These are phyloP conservation scores for Maconellicoccus hirsutus DNA, from an alignment of 1,140 invertebrate species.

Conservation along the genomic window DNA sequence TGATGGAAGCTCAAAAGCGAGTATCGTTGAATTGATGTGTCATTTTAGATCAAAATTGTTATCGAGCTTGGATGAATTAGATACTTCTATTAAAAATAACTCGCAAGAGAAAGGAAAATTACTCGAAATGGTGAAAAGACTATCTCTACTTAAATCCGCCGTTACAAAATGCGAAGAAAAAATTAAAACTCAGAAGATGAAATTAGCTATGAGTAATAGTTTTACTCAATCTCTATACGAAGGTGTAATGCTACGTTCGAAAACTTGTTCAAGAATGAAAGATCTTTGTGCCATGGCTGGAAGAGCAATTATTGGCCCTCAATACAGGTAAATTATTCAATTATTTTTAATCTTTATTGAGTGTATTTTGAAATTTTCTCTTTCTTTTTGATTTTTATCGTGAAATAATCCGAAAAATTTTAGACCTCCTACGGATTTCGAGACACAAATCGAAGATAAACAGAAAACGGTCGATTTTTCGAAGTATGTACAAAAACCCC, in stretches of 20 bases:
- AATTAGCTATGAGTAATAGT: not conserved
- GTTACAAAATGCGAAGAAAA: not conserved
- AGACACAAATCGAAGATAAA: not conserved
- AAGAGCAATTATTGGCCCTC: not conserved
- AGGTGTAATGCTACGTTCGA: not conserved
- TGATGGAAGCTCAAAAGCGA: not conserved
- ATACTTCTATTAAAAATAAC: not conserved
- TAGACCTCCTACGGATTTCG: not conserved
- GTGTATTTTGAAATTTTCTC: conserved; percentile 11
- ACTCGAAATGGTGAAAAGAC: not conserved
- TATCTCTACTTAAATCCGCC: not conserved
- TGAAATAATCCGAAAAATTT: no score
- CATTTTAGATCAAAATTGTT: not conserved
- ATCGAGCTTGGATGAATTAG: not conserved
- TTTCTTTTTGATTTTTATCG: no score
- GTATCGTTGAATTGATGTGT: not conserved
- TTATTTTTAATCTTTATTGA: not conserved
- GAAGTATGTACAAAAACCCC: not conserved
- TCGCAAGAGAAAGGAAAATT: conserved; percentile 8
- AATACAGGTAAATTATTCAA: not conserved
- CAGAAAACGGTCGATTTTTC: not conserved
- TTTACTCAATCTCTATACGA: not conserved
- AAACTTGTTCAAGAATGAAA: not conserved
- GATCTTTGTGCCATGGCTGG: not conserved
- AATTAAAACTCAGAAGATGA: not conserved